Evolutionary conservation across 30 jellyfish, hydroid and myxozoan species (phyloP).

Genomic region (Chrysaora quinquecirrha): DNA sequence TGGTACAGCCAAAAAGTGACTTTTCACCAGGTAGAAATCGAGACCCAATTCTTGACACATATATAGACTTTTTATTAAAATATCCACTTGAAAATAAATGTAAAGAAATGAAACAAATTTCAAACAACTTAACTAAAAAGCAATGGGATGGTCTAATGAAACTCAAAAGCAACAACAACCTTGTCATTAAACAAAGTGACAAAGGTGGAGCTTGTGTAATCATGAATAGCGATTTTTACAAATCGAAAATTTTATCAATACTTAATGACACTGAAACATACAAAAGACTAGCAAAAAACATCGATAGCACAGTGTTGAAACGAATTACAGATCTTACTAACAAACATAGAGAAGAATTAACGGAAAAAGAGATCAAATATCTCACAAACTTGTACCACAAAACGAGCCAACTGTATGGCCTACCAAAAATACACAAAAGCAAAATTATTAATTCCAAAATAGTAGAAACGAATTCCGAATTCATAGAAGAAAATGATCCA

Average conservation of each 20-base stretch:
- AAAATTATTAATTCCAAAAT: neutral
- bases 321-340: too few species aligned
- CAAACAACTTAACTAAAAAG: neutral
- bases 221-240: constrained; percentile 14
- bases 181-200: neutral
- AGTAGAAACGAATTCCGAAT: neutral
- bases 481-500: too few species aligned
- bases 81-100: neutral
- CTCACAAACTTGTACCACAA: too few species aligned
- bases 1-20: neutral
- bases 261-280: constrained; percentile 9
- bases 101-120: neutral
- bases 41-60: neutral
- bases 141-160: neutral
- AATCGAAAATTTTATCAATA: neutral
- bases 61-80: neutral
- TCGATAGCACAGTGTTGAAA: neutral
- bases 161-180: neutral
- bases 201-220: constrained; percentile 20
- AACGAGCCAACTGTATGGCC: too few species aligned
- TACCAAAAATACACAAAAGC: constrained; percentile 34
- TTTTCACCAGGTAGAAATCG: neutral
- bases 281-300: constrained; percentile 12
- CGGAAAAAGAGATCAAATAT: too few species aligned
- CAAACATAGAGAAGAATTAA: too few species aligned